phyloP scores from a whole-genome alignment of 64 coral and sea anemone genomes.

The Pocillopora verrucosa region DNA sequence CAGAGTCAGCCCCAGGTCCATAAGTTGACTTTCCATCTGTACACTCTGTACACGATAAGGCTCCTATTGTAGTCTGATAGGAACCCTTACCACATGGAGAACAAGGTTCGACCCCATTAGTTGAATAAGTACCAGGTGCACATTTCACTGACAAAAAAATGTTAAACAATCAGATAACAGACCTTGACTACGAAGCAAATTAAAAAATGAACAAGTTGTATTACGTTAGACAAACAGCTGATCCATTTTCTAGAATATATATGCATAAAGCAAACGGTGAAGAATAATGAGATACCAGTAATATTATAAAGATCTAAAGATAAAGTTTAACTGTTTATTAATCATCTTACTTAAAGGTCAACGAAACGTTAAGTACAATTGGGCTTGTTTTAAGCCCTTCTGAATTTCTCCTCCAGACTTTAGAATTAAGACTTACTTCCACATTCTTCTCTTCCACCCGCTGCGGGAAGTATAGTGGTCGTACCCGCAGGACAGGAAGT shows the following conservation, averaged over 20 bases:
- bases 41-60: slow-evolving; percentile 77
- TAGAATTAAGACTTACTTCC: slow-evolving; percentile 78
- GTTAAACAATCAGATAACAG: neutral
- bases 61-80: slow-evolving; percentile 60
- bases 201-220: no score
- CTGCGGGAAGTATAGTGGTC: slow-evolving; percentile 68
- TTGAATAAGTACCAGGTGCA: slow-evolving; percentile 82
- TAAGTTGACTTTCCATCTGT: slow-evolving; percentile 72
- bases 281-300: no score
- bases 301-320: no score
- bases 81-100: slow-evolving; percentile 76
- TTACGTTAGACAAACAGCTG: no score
- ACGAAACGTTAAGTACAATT: no score
- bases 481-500: slow-evolving; percentile 82
- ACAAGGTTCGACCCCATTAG: slow-evolving; percentile 93
- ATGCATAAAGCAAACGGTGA: no score
- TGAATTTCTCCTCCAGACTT: no score
- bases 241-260: no score
- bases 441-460: slow-evolving; percentile 76
- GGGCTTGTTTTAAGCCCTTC: no score
- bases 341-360: no score
- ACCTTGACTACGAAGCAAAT: neutral
- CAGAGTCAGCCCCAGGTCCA: slow-evolving; percentile 69
- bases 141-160: slow-evolving; percentile 75
- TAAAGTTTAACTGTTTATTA: no score